A percentile compares a stretch with the other conserved stretches of the same genome.
Conservation (phyloP, 2,888 invertebrate species). For the Lepidonotus clava region DNA sequence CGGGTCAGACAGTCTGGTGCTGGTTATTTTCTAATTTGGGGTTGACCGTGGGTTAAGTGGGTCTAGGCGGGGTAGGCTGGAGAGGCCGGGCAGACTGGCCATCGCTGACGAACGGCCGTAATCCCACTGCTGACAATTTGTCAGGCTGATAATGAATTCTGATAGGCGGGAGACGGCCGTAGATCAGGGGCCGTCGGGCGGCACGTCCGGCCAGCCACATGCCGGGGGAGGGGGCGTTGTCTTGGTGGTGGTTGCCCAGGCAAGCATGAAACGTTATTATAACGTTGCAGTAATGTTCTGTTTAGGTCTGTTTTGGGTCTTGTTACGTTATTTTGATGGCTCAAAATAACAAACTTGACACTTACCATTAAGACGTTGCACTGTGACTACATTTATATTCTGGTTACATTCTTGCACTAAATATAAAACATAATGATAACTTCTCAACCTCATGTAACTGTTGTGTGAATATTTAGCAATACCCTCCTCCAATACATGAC, state of each 20-base stretch:
- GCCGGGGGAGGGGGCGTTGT: neutral
- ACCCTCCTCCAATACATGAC: too few species aligned
- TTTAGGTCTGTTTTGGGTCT: too few species aligned
- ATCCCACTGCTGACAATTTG: constrained; percentile 44
- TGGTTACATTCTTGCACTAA: too few species aligned
- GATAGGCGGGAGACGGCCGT: constrained; percentile 26
- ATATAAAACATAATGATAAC: too few species aligned
- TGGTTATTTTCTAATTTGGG: constrained; percentile 34
- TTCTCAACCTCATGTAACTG: too few species aligned
- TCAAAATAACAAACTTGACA: too few species aligned
- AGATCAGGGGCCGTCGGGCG: constrained; percentile 30
- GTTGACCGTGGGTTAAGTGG: neutral
- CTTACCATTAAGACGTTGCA: too few species aligned
- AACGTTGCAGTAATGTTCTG: too few species aligned
- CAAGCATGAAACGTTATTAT: too few species aligned
- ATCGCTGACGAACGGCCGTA: constrained; percentile 1
- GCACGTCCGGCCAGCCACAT: constrained; percentile 17
- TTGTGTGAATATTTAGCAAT: too few species aligned
- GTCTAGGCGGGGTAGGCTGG: neutral
- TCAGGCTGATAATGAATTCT: constrained; percentile 52
- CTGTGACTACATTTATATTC: too few species aligned
- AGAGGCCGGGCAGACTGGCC: neutral
- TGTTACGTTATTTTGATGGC: too few species aligned
- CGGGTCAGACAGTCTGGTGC: neutral
- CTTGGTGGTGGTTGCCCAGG: neutral